Evolutionary conservation across 2,113 vertebrate species (phyloP).

Genomic region (Vidua chalybeata): DNA sequence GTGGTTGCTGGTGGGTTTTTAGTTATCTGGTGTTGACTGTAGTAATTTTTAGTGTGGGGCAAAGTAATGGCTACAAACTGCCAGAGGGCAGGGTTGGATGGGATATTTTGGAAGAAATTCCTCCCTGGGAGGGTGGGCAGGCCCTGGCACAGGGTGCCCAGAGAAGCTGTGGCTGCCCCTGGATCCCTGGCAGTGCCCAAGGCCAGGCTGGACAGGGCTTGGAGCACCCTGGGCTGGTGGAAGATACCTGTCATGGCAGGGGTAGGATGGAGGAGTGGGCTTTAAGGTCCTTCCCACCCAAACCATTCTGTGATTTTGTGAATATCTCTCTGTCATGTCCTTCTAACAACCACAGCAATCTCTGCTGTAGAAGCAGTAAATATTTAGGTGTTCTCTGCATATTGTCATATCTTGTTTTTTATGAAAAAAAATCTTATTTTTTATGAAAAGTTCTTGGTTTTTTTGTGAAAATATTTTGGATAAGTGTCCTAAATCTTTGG

Average conservation of each 20-base stretch:
- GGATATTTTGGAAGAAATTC: not conserved
- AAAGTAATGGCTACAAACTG: not conserved
- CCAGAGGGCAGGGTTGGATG: not conserved
- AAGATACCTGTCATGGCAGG: not conserved
- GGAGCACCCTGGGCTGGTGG: fast-evolving
- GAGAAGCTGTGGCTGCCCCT: not conserved
- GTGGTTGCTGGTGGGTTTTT: not conserved
- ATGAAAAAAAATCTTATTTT: not conserved
- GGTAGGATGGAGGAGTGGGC: fast-evolving
- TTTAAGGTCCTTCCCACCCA: not conserved
- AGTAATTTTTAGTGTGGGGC: not conserved
- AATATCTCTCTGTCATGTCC: not conserved
- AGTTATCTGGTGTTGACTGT: not conserved
- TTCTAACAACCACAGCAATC: not conserved
- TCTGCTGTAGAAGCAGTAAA: not conserved
- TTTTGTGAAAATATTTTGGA: not conserved
- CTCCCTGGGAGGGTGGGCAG: fast-evolving
- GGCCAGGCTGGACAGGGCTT: fast-evolving
- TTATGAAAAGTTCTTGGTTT: not conserved
- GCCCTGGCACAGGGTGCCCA: not conserved
- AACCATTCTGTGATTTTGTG: not conserved
- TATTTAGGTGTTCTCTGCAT: not conserved
- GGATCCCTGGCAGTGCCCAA: not conserved
- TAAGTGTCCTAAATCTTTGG: not conserved
- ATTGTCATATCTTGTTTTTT: not conserved